phyloP scores from a whole-genome alignment of 1,140 invertebrate genomes.

The Lucilia cuprina region DNA sequence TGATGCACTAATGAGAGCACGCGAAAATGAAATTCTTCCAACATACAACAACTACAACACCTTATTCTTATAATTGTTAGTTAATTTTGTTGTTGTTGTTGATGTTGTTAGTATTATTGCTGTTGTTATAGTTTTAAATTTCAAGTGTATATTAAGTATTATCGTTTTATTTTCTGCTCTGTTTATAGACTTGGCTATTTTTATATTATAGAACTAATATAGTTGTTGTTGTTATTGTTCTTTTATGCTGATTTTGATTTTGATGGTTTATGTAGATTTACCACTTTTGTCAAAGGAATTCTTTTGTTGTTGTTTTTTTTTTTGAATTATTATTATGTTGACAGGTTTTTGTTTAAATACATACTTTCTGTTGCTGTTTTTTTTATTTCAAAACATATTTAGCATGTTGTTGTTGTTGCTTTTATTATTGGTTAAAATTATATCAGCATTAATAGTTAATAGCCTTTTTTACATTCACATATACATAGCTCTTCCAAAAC shows the following conservation, averaged over 20 bases:
- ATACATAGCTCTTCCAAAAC: neutral
- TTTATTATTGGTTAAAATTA: neutral
- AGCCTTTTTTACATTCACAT: neutral
- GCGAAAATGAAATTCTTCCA: conserved; percentile 9
- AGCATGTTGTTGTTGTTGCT: neutral
- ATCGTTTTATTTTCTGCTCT: neutral
- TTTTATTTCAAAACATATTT: neutral
- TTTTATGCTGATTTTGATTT: neutral
- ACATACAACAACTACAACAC: neutral
- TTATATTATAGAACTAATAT: neutral
- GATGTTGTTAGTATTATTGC: neutral
- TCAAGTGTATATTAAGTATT: neutral
- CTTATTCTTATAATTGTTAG: neutral
- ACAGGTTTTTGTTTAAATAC: neutral
- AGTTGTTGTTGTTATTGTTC: neutral
- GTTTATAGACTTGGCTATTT: neutral
- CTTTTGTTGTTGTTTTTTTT: neutral
- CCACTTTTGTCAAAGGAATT: neutral
- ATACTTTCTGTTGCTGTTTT: neutral
- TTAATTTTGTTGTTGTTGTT: neutral
- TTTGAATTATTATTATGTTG: neutral
- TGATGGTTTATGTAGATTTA: neutral
- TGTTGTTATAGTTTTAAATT: neutral
- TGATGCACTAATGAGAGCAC: conserved; percentile 27
- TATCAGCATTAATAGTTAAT: neutral